Percentiles rank a stretch among this genome's conserved stretches.
phyloP scores from a whole-genome alignment of 2,888 invertebrate species.

The Tipula vernalis region DNA sequence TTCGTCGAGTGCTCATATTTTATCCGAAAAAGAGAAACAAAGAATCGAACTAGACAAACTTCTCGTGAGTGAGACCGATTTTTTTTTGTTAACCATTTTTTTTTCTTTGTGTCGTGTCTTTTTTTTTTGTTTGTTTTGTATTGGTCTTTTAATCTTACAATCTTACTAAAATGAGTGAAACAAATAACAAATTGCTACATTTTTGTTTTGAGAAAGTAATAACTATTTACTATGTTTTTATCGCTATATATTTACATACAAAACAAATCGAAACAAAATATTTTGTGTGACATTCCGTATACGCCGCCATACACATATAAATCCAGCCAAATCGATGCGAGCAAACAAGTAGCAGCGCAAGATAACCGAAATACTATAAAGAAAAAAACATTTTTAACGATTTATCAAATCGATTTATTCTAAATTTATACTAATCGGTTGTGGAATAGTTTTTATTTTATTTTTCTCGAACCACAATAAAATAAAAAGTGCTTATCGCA shows the following conservation, averaged over 20 bases:
- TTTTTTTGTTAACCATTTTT: not conserved
- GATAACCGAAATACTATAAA: not conserved
- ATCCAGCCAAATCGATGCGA: not conserved
- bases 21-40: not conserved
- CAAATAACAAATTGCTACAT: not conserved
- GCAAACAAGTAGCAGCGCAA: not conserved
- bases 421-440: not conserved
- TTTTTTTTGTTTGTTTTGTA: not conserved
- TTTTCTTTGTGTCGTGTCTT: not conserved
- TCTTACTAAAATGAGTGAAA: not conserved
- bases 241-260: not conserved
- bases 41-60: constrained; percentile 10
- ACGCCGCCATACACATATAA: not conserved
- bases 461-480: not conserved
- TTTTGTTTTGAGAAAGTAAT: not conserved
- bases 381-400: not conserved
- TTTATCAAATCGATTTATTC: not conserved
- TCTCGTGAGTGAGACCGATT: constrained; percentile 11
- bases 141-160: not conserved
- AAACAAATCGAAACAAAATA: not conserved
- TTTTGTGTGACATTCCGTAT: too few species aligned
- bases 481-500: not conserved
- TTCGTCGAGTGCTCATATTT: not conserved
- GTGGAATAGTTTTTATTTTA: not conserved
- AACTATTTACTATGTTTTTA: not conserved